Conservation (phyloP, 2,113 vertebrate species). For the Acanthochromis polyacanthus region DNA sequence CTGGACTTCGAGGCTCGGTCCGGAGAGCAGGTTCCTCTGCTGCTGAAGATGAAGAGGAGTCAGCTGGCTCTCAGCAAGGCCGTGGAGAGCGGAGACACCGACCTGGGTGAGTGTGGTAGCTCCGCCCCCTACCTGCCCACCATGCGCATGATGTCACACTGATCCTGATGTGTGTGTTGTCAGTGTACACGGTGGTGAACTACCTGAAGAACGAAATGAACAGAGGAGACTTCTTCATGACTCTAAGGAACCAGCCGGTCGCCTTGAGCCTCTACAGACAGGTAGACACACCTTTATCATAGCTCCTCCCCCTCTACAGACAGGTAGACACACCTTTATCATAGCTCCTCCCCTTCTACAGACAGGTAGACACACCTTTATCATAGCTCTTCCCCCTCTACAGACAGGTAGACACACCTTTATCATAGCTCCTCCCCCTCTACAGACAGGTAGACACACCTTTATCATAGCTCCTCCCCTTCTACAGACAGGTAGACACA, state of each 20-base stretch:
- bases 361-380: no score
- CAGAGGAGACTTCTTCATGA: slow-evolving; percentile 97
- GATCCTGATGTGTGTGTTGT: slow-evolving; percentile 13
- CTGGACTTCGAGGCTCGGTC: slow-evolving; percentile 95
- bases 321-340: not conserved
- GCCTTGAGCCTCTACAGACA: slow-evolving; percentile 95
- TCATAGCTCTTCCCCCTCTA: no score
- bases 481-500: slow-evolving; percentile 78
- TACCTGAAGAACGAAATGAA: slow-evolving; percentile 96
- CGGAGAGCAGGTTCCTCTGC: slow-evolving; percentile 94
- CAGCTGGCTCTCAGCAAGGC: slow-evolving; percentile 94
- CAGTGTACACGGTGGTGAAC: slow-evolving; percentile 93
- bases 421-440: no score
- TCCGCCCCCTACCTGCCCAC: not conserved
- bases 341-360: not conserved
- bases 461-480: slow-evolving; percentile 22
- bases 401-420: no score
- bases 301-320: not conserved
- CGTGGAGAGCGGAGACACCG: slow-evolving; percentile 96
- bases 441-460: no score
- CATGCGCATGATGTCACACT: not conserved
- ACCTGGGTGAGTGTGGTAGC: slow-evolving; percentile 86
- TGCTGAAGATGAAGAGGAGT: slow-evolving; percentile 96
- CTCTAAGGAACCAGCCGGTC: slow-evolving; percentile 93
- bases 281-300: slow-evolving; percentile 73